Evolutionary conservation across 2,113 vertebrate genomes (phyloP).

Genomic region (Capricornis sumatraensis): DNA sequence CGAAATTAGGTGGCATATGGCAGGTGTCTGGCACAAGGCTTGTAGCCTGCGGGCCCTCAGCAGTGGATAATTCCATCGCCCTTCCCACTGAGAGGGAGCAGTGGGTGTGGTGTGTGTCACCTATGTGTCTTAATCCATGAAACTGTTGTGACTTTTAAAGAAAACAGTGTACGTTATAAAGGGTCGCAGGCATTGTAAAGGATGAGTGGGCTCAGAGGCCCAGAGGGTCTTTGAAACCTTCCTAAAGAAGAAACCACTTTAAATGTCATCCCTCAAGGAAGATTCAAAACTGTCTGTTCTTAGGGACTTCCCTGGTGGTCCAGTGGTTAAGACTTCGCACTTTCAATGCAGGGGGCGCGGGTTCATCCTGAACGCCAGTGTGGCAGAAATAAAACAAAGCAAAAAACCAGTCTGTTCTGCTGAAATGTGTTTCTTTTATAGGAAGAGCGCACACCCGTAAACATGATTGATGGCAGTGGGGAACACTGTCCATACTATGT

Average conservation of each 20-base stretch:
- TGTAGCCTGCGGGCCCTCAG: not conserved
- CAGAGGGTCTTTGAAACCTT: not conserved
- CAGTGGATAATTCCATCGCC: not conserved
- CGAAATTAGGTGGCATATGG: not conserved
- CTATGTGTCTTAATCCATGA: not conserved
- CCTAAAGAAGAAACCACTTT: not conserved
- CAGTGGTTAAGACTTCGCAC: not conserved
- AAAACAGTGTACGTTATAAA: not conserved
- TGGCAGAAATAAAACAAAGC: not conserved
- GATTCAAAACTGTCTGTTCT: not conserved
- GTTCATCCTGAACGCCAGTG: not conserved
- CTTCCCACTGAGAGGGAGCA: not conserved
- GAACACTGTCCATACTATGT: not conserved
- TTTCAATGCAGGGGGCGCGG: not conserved
- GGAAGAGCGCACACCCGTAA: not conserved
- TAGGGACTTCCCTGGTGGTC: not conserved
- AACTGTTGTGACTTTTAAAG: not conserved
- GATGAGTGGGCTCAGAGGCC: not conserved
- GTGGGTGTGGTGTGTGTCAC: not conserved
- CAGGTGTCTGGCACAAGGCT: not conserved
- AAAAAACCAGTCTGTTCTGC: not conserved
- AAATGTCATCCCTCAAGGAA: not conserved
- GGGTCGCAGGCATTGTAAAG: fast-evolving
- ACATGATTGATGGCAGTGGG: not conserved
- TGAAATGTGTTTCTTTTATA: not conserved